Conservation (phyloP, 2,888 invertebrate species). For the Polydrusus pterygomalis region DNA sequence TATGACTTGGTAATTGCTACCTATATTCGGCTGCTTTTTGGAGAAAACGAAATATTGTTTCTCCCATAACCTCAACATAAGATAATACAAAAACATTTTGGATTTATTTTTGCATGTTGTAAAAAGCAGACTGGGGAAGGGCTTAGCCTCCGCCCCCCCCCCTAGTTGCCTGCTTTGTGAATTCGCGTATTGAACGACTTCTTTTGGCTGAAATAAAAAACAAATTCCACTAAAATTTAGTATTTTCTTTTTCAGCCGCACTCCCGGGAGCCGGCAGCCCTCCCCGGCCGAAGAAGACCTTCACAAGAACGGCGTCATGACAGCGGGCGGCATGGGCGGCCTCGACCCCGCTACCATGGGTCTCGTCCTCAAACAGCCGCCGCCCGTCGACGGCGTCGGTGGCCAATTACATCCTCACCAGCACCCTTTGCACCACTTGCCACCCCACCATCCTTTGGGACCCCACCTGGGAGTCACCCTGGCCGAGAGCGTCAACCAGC, state of each 20-base stretch:
- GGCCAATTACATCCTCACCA: constrained; percentile 69
- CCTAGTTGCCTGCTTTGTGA: no score
- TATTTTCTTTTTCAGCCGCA: constrained; percentile 78
- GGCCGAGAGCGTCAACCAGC: constrained; percentile 71
- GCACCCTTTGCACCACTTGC: constrained; percentile 66
- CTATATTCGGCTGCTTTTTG: no score
- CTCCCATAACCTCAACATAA: no score
- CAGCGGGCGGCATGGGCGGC: constrained; percentile 56
- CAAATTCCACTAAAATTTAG: no score
- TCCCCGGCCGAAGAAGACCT: constrained; percentile 92
- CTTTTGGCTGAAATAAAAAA: no score
- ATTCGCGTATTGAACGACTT: no score
- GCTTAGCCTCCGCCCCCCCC: no score
- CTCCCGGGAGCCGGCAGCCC: constrained; percentile 92
- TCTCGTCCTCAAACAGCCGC: constrained; percentile 75
- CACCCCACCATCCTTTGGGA: constrained; percentile 71
- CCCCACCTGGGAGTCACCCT: constrained; percentile 72
- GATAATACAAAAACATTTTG: no score
- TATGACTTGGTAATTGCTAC: no score
- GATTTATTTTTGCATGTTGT: no score
- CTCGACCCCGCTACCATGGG: constrained; percentile 72
- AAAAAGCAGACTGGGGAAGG: no score
- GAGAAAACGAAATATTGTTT: no score
- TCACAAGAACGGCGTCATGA: constrained; percentile 73
- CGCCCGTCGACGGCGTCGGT: constrained; percentile 67